Conservation (phyloP, 2,888 invertebrate genomes). For the Cheiracanthium punctorium region DNA sequence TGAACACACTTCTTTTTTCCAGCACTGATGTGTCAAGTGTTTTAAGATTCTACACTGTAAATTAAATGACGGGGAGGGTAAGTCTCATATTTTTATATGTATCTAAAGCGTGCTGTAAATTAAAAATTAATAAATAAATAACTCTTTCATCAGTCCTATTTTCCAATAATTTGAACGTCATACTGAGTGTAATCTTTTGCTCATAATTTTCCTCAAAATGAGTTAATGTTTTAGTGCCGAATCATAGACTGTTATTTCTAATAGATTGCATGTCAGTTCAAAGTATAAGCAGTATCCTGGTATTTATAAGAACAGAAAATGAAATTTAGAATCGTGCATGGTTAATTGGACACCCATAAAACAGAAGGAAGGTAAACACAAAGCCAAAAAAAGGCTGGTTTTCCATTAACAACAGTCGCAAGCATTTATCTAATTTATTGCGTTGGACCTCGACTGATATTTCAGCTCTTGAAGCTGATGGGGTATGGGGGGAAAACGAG, state of each 20-base stretch:
- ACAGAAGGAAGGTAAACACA: not conserved
- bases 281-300: not conserved
- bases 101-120: constrained; percentile 54
- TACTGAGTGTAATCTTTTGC: constrained; percentile 50
- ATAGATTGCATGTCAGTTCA: not conserved
- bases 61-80: constrained; percentile 38
- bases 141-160: constrained; percentile 39
- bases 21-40: constrained; percentile 48
- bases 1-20: constrained; percentile 59
- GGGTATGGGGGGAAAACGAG: not conserved
- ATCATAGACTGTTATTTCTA: not conserved
- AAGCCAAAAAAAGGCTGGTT: not conserved
- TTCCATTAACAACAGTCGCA: not conserved
- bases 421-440: not conserved
- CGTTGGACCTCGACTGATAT: not conserved
- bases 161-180: constrained; percentile 40
- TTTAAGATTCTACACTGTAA: constrained; percentile 47
- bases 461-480: too few species aligned
- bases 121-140: constrained; percentile 33
- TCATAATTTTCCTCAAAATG: constrained; percentile 41
- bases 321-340: not conserved
- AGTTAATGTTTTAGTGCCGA: not conserved
- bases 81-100: constrained; percentile 66
- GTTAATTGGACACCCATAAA: not conserved
- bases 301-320: not conserved